Evolutionary conservation across 2,113 vertebrate species (phyloP), one percentile per base, ranked within the genome.

Genomic region (Microcebus murinus): DNA sequence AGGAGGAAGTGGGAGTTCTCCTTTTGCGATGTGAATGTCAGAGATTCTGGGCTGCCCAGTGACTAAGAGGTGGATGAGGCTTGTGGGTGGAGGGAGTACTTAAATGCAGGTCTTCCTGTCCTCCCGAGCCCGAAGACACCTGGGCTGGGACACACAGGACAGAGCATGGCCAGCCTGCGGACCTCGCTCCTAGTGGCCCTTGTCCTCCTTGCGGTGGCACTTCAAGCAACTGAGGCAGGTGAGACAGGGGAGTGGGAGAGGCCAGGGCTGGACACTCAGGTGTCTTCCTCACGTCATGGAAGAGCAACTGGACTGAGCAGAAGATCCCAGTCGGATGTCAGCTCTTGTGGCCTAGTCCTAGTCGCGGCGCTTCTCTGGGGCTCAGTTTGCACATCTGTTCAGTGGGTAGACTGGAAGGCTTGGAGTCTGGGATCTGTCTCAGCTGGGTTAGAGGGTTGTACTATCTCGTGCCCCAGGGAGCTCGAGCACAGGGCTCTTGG

Each of bases 1-100:
- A 36, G 57, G 80, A 95, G 97, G 96, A 97, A 97, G 91, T 48
- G 17, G 86, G 55, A 97, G 93, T 98, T 98, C 95, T 97, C 21
- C 96, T 98, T 97, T 98, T 90, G n/a, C 2, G 74, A 79, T 68
- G n/a, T 68, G 71, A 96, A 91, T 95, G 94, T 93, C 93, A 96
- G n/a, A 76, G 79, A 25, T 76, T 96, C 57, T 61, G 87, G 68
- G 13, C 77, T 92, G 61, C 42, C 42, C 1, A 4, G 36, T 98
- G 98, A 98, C 97, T 98, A 98, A 98, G 91, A 95, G 29, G 13
- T 9, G 39, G 27, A 52, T 42, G 52, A 74, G 48, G 18, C 36
- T 27, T 8, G 95, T 96, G 93, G 97, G 97, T 79, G 95, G 83
- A 50, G 20, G 18, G 6, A 21, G 34, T 0, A 2, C 18, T 97